Conservation (phyloP, 2,113 vertebrate species). For the Panthera tigris region DNA sequence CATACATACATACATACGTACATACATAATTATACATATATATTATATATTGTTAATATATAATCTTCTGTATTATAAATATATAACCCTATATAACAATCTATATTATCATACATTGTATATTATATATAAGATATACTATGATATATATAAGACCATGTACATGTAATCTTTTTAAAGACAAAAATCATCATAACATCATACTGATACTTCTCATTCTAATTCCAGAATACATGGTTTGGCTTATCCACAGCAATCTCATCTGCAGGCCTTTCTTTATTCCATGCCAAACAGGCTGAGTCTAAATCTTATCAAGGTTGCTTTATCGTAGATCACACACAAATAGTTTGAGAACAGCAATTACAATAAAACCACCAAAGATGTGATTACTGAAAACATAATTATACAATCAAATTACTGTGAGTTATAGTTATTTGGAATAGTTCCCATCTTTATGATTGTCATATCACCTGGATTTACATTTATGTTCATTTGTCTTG, state of each 20-base stretch:
- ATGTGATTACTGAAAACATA: neutral
- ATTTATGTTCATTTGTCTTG: neutral
- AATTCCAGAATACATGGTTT: neutral
- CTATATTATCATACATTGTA: neutral
- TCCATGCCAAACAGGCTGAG: neutral
- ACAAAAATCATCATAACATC: neutral
- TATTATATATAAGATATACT: neutral
- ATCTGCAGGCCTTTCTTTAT: neutral
- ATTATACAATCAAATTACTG: neutral
- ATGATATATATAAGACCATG: neutral
- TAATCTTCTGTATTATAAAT: neutral
- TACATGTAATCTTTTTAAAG: neutral
- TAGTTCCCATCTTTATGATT: neutral
- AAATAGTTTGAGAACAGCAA: neutral
- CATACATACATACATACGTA: neutral
- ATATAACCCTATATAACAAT: neutral
- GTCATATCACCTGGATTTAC: neutral
- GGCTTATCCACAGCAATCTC: neutral
- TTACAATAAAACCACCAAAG: neutral
- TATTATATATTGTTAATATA: neutral
- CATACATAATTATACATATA: neutral
- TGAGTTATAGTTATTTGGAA: neutral
- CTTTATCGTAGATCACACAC: neutral
- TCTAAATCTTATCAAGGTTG: neutral
- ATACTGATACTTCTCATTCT: neutral